Conservation (phyloP, 1,140 invertebrate genomes). For the Diachasma alloeum region DNA sequence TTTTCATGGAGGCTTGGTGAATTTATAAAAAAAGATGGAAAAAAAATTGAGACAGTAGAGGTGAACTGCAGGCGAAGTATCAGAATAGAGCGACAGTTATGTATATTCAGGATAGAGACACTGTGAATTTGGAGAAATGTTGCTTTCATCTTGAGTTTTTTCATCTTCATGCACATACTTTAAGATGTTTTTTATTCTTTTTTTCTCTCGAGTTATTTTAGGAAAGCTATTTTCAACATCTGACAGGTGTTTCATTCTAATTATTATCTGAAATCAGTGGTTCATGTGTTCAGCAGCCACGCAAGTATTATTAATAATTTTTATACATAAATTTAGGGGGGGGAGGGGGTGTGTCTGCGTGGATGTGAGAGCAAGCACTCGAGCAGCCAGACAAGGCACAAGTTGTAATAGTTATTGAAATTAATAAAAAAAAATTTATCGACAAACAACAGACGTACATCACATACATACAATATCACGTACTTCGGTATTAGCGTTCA, state of each 20-base stretch:
- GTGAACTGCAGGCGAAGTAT: background rate
- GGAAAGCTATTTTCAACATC: too few relatives aligned
- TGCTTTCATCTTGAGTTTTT: background rate
- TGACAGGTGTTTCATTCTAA: background rate
- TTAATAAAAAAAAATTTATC: background rate
- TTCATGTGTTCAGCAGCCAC: background rate
- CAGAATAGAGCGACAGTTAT: constrained; percentile 15
- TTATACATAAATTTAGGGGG: background rate
- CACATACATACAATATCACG: constrained; percentile 13
- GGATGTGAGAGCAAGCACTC: constrained; percentile 25
- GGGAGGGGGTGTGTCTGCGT: constrained; percentile 10
- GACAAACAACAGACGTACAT: constrained; percentile 20
- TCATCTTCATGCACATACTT: background rate
- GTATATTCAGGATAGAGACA: background rate
- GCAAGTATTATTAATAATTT: background rate
- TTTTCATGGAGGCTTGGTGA: constrained; percentile 8
- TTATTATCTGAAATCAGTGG: background rate
- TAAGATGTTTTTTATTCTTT: background rate
- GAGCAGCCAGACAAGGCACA: constrained; percentile 27
- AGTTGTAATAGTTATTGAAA: background rate
- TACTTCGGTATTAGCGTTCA: background rate
- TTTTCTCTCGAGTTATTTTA: too few relatives aligned
- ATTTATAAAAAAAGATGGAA: background rate
- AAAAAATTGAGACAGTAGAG: background rate
- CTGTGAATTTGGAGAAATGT: background rate